Base-by-base conservation (phyloP, 2,113 vertebrate genomes). In the Hepsetus odoe region DNA sequence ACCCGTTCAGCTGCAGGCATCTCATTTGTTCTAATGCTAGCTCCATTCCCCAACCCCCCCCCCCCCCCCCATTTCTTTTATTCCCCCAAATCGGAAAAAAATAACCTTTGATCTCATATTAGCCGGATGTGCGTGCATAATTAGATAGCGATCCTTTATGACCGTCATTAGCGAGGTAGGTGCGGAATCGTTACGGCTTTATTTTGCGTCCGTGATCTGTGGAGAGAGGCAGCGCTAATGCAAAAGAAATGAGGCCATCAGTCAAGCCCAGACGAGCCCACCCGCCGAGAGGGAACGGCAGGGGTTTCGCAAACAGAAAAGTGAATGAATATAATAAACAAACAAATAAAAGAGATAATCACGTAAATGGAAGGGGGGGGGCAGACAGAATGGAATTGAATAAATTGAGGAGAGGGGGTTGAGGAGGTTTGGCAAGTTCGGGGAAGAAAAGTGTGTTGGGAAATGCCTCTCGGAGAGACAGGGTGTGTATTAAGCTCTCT, bases 221-320 rank as follows among this genome's bases (percentile, higher is more conserved):
- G 53, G 32, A 82, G 83, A 83, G 84, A n/a, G 18, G 70, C 55
- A 65, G 42, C n/a, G 3, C 75, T 79, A 84, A 82, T 86, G 85
- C 82, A 80, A 75, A 86, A 86, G 67, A 82, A 82, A 86, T 86
- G 76, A 83, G 79, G 72, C 74, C 68, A 85, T 85, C 79, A 76
- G 77, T 85, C 84, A 83, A 76, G 49, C 33, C 58, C 32, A 72
- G 74, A 73, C 65, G 75, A 38, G 66, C 67, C 46, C 76, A 46
- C 72, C 78, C 62, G 61, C 38, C 16, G 68, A 73, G 74, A 69
- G 53, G 20, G 26, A 73, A 68, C 38, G 42, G 46, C 28, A 18
- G 58, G 51, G 49, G 32, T 46, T 72, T 35, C n/a, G 5, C 61
- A 72, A 80, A 80, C 71, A 58, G 67, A 83, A 80, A 76, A 53